Evolutionary conservation across 2,888 invertebrate genomes (phyloP).

Genomic region (Cybosia mesomella): DNA sequence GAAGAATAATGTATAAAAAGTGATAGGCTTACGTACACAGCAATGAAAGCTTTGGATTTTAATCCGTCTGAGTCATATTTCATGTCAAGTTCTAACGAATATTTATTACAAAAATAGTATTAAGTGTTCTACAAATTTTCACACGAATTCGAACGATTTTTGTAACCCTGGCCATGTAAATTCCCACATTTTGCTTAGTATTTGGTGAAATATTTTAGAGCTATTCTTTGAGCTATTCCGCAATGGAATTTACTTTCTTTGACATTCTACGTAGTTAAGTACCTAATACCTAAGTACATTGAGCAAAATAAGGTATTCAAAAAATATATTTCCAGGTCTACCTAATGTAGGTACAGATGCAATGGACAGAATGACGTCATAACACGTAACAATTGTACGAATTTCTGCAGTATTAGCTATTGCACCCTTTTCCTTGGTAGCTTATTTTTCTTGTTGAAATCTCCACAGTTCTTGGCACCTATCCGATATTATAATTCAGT

Average conservation of each 20-base stretch:
- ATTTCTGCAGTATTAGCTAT: not conserved
- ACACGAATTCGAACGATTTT: not conserved
- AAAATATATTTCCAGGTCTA: too few relatives aligned
- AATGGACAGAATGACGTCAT: too few relatives aligned
- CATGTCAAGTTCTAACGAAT: not conserved
- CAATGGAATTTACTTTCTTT: too few relatives aligned
- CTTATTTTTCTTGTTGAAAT: too few relatives aligned
- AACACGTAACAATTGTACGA: not conserved
- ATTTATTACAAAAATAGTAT: not conserved
- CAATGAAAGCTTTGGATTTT: constrained; percentile 6
- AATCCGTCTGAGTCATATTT: constrained; percentile 3
- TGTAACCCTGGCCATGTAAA: not conserved
- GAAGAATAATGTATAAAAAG: not conserved
- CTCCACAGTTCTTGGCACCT: too few relatives aligned
- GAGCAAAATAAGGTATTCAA: too few relatives aligned
- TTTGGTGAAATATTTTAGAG: too few relatives aligned
- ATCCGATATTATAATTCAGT: not conserved
- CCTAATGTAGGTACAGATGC: too few relatives aligned
- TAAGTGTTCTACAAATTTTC: not conserved
- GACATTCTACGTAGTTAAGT: too few relatives aligned
- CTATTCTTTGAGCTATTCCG: too few relatives aligned
- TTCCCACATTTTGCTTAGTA: too few relatives aligned
- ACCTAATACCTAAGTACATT: too few relatives aligned
- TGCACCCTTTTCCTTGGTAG: not conserved
- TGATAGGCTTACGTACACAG: not conserved